phyloP scores from a whole-genome alignment of 2,888 invertebrate species.

The Agrotis puta region DNA sequence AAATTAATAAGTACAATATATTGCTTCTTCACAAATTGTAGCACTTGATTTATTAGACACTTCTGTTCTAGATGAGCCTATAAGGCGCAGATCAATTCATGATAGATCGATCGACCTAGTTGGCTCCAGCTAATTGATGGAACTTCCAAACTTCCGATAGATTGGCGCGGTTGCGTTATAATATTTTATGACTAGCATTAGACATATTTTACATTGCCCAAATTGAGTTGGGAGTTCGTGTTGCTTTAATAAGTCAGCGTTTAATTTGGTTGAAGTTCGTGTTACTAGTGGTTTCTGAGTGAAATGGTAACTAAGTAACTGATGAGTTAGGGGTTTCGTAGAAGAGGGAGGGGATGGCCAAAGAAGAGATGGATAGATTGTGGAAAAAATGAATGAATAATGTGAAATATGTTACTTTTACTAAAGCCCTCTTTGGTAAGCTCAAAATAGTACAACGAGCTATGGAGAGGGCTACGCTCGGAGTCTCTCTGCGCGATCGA shows the following conservation, averaged over 20 bases:
- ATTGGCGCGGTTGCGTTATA: constrained; percentile 60
- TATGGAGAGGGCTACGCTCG: too few relatives aligned
- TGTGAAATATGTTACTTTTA: too few relatives aligned
- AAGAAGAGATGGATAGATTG: too few relatives aligned
- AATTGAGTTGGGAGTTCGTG: constrained; percentile 57
- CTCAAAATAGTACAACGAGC: too few relatives aligned
- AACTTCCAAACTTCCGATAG: constrained; percentile 61
- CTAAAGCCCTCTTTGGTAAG: too few relatives aligned
- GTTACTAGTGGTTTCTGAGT: constrained; percentile 13
- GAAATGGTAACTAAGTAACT: neutral
- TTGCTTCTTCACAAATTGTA: constrained; percentile 28
- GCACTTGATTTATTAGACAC: constrained; percentile 52
- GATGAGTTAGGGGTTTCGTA: neutral
- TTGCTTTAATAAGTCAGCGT: constrained; percentile 52
- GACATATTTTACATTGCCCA: constrained; percentile 59
- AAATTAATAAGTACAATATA: constrained; percentile 29
- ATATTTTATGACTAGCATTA: constrained; percentile 62
- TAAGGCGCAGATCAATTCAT: constrained; percentile 64
- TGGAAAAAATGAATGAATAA: too few relatives aligned
- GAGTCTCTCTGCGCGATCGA: too few relatives aligned
- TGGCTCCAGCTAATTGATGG: constrained; percentile 63
- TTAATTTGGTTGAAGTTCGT: constrained; percentile 48
- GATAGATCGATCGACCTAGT: constrained; percentile 69
- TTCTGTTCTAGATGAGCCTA: constrained; percentile 62
- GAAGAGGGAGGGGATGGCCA: too few relatives aligned